A percentile compares a stretch with the other conserved stretches of the same genome.
phyloP scores from a whole-genome alignment of 2,797 vertebrate genomes.

The Sebastes cheni region DNA sequence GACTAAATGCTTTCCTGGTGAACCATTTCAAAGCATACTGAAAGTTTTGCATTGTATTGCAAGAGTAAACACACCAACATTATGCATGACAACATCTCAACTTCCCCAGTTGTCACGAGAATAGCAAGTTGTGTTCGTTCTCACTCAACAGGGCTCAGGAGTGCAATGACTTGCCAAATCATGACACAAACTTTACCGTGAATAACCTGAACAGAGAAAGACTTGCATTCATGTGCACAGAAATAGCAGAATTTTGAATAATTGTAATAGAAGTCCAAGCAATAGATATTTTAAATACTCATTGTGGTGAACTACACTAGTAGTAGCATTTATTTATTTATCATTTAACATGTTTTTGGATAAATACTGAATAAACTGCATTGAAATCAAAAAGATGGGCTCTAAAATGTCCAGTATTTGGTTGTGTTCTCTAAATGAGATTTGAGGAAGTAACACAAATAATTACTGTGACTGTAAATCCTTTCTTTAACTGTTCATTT shows the following conservation, averaged over 20 bases:
- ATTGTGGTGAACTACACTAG: neutral
- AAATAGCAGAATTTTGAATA: neutral
- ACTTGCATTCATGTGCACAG: neutral
- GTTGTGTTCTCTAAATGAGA: neutral
- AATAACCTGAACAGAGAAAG: neutral
- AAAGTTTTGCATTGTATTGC: neutral
- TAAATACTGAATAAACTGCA: neutral
- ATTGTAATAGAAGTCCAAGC: neutral
- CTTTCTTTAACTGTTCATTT: neutral
- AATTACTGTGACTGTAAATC: neutral
- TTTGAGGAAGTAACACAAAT: neutral
- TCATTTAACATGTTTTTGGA: neutral
- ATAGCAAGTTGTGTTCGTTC: neutral
- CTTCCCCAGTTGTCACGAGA: conserved; percentile 5
- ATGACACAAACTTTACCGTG: neutral
- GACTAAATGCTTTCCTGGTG: conserved; percentile 8
- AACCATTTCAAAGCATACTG: conserved; percentile 1
- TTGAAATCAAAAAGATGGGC: neutral
- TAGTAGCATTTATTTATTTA: neutral
- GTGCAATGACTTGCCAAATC: neutral
- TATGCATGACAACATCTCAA: conserved; percentile 13
- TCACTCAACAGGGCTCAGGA: neutral
- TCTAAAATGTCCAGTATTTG: neutral
- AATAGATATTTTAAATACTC: neutral
- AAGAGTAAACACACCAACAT: neutral